Evolutionary conservation across 2,888 invertebrate genomes (phyloP), one percentile per base, ranked within the genome.

Genomic region (Drosophila kambysellisi): DNA sequence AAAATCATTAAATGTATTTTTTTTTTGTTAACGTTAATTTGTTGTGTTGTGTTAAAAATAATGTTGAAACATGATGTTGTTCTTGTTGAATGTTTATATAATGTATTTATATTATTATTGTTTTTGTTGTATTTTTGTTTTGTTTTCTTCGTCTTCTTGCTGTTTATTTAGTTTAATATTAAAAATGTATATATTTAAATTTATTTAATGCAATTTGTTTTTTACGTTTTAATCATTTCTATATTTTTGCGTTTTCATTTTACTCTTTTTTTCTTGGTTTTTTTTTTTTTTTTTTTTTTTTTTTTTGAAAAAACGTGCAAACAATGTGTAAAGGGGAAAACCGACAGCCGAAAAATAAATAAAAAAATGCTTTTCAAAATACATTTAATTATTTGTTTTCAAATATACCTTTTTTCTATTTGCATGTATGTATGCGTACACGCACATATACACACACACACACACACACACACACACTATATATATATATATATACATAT

Each of bases 301-400:
- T 81, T 79, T 85, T 84, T 86, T 79, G 88, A 89, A 92, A 92
- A 92, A 92, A 93, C 93, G 93, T 93, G 93, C 93, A 93, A 93
- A 93, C 93, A 93, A 93, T 95, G 93, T 94, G 94, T 94, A 93
- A 94, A 93, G 93, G 93, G 93, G 93, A 93, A 93, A 93, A 93
- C 93, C 92, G 93, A 93, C 93, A 93, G 93, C 93, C 92, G 93
- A 92, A 91, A 91, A 87, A 83, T 82, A 87, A 87, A 87, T 83
- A 84, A 88, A 78, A 83, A 83, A 85, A 87, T 83, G 82, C 78
- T 81, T 78, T 37, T 81, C 41, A 75, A 74, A 87, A 81, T 79
- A 85, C 87, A 84, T 89, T 87, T 71, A 74, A 81, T 81, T 74
- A 80, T 81, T 83, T 63, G 62, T 74, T 83, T 81, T 79, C 70